Conservation (phyloP, 2,113 vertebrate genomes). For the Taxidea taxus region DNA sequence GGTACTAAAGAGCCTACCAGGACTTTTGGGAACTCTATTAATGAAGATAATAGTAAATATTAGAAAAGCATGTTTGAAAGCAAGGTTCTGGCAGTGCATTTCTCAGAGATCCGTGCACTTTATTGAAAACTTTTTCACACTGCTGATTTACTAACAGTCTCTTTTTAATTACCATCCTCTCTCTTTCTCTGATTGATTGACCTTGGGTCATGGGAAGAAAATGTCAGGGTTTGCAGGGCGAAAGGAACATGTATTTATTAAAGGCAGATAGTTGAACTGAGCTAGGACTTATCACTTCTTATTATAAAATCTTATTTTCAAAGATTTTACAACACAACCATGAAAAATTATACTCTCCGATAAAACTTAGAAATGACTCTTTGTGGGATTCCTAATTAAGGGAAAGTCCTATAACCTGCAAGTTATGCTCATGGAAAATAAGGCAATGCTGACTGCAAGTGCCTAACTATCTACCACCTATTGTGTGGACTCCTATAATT, state of each 20-base stretch:
- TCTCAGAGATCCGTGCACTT: slow-evolving; percentile 82
- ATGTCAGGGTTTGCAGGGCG: slow-evolving; percentile 82
- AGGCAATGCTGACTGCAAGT: not conserved
- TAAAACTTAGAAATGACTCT: slow-evolving; percentile 53
- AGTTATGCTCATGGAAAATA: slow-evolving; percentile 27
- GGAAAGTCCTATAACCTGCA: not conserved
- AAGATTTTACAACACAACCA: slow-evolving; percentile 20
- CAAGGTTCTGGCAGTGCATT: slow-evolving; percentile 83
- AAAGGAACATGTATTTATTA: slow-evolving; percentile 23
- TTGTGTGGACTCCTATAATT: slow-evolving; percentile 7
- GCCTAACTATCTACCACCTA: not conserved
- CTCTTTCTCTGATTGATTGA: slow-evolving; percentile 64
- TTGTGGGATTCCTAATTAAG: slow-evolving; percentile 8
- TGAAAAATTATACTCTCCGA: not conserved
- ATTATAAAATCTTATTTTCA: slow-evolving; percentile 30
- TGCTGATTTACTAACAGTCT: slow-evolving; percentile 67
- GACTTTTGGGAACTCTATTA: slow-evolving; percentile 81
- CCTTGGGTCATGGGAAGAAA: slow-evolving; percentile 85
- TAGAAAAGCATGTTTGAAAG: slow-evolving; percentile 89
- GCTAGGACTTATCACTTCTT: not conserved
- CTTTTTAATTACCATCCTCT: slow-evolving; percentile 17
- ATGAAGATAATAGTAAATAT: slow-evolving; percentile 87
- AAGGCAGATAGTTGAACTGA: slow-evolving; percentile 33
- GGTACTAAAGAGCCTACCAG: slow-evolving; percentile 57
- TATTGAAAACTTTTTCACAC: slow-evolving; percentile 87